Evolutionary conservation across 2,888 invertebrate genomes (phyloP).

Genomic region (Urechis unicinctus): DNA sequence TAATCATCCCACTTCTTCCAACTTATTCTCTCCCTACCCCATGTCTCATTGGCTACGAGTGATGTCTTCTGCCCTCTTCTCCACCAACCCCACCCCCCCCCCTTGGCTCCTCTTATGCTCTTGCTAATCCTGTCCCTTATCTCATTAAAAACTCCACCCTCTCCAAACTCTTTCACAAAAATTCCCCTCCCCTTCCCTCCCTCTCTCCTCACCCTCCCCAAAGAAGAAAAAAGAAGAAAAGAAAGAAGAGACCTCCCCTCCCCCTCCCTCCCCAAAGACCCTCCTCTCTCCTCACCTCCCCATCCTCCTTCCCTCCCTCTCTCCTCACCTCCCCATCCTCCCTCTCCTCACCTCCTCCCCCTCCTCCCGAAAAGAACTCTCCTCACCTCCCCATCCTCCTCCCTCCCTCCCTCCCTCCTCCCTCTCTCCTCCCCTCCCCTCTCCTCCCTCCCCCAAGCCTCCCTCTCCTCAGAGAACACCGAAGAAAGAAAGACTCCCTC

Average conservation of each 20-base stretch:
- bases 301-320: background rate
- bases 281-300: background rate
- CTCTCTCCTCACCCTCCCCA: conserved; percentile 2
- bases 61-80: too few relatives aligned
- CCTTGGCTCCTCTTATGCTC: conserved; percentile 1
- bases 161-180: conserved; percentile 5
- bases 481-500: too few relatives aligned
- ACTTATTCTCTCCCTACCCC: too few relatives aligned
- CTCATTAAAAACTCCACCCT: conserved; percentile 1
- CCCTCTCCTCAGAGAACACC: too few relatives aligned
- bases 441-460: too few relatives aligned
- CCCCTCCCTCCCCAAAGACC: conserved; percentile 3
- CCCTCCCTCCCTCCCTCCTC: too few relatives aligned
- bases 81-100: background rate
- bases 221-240: conserved; percentile 4
- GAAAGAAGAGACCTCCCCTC: conserved; percentile 4
- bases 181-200: background rate
- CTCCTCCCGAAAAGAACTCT: background rate
- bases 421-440: too few relatives aligned
- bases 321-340: background rate
- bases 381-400: too few relatives aligned
- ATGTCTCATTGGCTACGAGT: too few relatives aligned
- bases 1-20: too few relatives aligned
- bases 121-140: conserved; percentile 3
- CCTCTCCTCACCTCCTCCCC: background rate